These are phyloP conservation scores for Orchesella cincta DNA, from an alignment of 1,140 invertebrate genomes.

Conservation along the genomic window DNA sequence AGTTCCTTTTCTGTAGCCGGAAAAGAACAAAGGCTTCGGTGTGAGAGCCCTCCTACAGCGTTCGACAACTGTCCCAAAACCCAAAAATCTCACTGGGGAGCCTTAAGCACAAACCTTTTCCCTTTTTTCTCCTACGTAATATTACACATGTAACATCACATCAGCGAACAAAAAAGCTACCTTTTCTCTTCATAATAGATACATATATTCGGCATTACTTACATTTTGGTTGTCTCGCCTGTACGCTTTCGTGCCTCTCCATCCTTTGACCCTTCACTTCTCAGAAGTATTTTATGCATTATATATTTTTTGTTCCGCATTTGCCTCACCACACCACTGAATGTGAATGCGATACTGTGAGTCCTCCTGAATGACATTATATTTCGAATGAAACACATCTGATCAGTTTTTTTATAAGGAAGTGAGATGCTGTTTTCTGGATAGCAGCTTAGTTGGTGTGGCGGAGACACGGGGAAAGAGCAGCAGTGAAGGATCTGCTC, in stretches of 20 bases:
- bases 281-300: conserved; percentile 37
- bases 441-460: no score
- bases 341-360: no score
- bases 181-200: background rate
- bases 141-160: background rate
- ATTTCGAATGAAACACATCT: no score
- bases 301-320: background rate
- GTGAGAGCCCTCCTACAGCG: conserved; percentile 39
- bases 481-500: no score
- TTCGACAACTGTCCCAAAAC: conserved; percentile 51
- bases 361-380: no score
- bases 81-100: conserved; percentile 48
- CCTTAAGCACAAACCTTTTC: conserved; percentile 26
- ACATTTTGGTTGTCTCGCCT: background rate
- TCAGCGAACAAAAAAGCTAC: background rate
- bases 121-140: background rate
- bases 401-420: no score
- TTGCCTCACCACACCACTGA: background rate
- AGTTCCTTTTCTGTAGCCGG: conserved; percentile 40
- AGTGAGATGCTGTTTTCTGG: no score
- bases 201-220: background rate
- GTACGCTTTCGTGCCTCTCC: background rate
- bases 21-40: conserved; percentile 50
- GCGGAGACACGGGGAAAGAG: no score
- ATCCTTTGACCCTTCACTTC: conserved; percentile 39